phyloP scores from a whole-genome alignment of 2,797 vertebrate species.

The Sebastes itinus region DNA sequence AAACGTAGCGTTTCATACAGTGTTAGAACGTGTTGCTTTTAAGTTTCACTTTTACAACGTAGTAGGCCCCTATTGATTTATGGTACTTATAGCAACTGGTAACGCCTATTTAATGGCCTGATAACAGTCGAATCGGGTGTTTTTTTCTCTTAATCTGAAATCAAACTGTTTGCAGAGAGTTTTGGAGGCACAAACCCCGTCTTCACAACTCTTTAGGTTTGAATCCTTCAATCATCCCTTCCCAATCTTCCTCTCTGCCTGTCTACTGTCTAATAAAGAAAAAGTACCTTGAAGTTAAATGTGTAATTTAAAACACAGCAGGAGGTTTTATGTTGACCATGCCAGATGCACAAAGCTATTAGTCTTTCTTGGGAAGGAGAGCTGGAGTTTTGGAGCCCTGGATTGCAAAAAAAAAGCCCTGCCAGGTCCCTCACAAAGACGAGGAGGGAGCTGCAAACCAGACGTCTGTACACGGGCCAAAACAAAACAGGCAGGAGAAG shows the following conservation, averaged over 20 bases:
- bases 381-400: conserved; percentile 10
- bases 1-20: too few species aligned
- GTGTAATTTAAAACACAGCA: conserved; percentile 15
- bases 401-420: not conserved
- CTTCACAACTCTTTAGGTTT: not conserved
- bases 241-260: not conserved
- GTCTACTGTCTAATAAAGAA: not conserved
- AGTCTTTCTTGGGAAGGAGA: conserved; percentile 21
- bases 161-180: not conserved
- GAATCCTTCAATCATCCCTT: not conserved
- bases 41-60: too few species aligned
- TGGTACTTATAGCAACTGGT: too few species aligned
- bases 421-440: conserved; percentile 16
- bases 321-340: not conserved
- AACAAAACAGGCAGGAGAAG: conserved; percentile 28
- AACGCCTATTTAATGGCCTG: too few species aligned
- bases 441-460: conserved; percentile 42
- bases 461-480: conserved; percentile 47
- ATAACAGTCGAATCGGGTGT: not conserved
- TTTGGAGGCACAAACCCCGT: not conserved
- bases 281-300: not conserved
- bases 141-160: not conserved
- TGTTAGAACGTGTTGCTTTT: too few species aligned
- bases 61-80: too few species aligned
- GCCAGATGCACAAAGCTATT: conserved; percentile 16